Evolutionary conservation across 2,113 vertebrate species (phyloP).

Genomic region (Channa argus): DNA sequence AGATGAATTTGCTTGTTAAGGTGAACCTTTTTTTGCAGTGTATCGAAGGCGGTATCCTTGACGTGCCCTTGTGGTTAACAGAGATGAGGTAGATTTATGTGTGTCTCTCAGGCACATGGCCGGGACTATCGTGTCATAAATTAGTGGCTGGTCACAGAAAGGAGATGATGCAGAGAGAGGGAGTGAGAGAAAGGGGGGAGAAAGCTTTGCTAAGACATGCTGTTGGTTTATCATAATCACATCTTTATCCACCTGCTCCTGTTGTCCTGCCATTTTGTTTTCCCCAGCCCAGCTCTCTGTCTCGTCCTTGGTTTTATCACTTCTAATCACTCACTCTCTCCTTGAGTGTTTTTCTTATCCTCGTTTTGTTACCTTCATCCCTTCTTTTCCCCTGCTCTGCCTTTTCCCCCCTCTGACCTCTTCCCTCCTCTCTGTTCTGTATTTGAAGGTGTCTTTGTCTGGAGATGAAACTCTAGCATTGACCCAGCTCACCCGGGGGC

Average conservation of each 20-base stretch:
- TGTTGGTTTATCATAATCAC: conserved; percentile 70
- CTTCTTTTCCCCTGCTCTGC: neutral
- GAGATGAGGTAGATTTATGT: conserved; percentile 78
- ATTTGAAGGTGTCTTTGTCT: conserved; percentile 61
- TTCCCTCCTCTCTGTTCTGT: neutral
- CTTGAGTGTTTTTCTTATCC: neutral
- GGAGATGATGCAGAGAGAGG: conserved; percentile 39
- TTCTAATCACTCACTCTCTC: conserved; percentile 16
- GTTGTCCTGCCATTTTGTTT: conserved; percentile 32
- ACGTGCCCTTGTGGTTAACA: conserved; percentile 72
- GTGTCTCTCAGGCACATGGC: conserved; percentile 57
- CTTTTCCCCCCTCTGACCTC: conserved; percentile 37
- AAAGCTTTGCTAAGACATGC: conserved; percentile 47
- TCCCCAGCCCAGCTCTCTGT: conserved; percentile 1
- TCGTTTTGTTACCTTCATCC: conserved; percentile 13
- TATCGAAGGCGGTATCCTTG: conserved; percentile 49
- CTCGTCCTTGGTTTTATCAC: conserved; percentile 40
- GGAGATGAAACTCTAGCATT: conserved; percentile 56
- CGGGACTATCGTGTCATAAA: conserved; percentile 72
- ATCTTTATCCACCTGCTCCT: conserved; percentile 57
- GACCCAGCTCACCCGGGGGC: conserved; percentile 54
- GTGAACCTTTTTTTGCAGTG: conserved; percentile 32
- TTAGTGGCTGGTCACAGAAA: conserved; percentile 63
- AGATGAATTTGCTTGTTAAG: conserved; percentile 26
- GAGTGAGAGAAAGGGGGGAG: neutral